A percentile compares a stretch with the other conserved stretches of the same genome.
Conservation (phyloP, 2,797 vertebrate species). For the Merluccius polli region DNA sequence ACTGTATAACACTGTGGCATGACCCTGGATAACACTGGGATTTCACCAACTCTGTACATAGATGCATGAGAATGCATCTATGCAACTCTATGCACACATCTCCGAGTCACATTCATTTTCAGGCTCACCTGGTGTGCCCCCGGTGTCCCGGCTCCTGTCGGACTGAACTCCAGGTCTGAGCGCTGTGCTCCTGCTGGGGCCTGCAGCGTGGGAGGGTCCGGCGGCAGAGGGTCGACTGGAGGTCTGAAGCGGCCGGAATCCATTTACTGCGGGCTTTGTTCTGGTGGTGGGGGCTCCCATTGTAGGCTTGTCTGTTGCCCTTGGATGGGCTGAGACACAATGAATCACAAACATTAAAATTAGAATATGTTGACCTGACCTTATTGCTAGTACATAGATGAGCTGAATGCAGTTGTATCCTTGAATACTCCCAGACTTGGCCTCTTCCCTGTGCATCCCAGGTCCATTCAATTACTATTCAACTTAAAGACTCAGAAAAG, state of each 20-base stretch:
- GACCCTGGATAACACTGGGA: neutral
- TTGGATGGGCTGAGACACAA: slow-evolving; percentile 52
- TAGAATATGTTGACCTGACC: neutral
- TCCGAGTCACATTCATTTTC: neutral
- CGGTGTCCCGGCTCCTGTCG: slow-evolving; percentile 49
- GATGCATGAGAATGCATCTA: neutral
- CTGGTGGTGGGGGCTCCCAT: neutral
- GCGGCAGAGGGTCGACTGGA: slow-evolving; percentile 28
- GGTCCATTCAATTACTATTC: neutral
- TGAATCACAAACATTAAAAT: neutral
- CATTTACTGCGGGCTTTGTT: slow-evolving; percentile 48
- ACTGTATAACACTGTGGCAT: neutral
- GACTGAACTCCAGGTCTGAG: slow-evolving; percentile 47
- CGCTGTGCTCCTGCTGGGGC: slow-evolving; percentile 53
- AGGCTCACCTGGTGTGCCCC: slow-evolving; percentile 69
- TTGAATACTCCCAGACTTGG: neutral
- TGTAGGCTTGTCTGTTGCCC: slow-evolving; percentile 8
- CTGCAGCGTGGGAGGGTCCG: slow-evolving; percentile 41
- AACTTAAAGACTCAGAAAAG: neutral
- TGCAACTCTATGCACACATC: too few relatives aligned
- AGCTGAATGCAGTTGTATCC: neutral
- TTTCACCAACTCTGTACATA: neutral
- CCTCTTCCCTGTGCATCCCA: neutral
- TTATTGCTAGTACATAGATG: neutral
- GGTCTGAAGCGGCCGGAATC: slow-evolving; percentile 35